These are phyloP conservation scores for Caenorhabditis macrosperma DNA, from an alignment of 2,888 invertebrate genomes.

Conservation along the genomic window DNA sequence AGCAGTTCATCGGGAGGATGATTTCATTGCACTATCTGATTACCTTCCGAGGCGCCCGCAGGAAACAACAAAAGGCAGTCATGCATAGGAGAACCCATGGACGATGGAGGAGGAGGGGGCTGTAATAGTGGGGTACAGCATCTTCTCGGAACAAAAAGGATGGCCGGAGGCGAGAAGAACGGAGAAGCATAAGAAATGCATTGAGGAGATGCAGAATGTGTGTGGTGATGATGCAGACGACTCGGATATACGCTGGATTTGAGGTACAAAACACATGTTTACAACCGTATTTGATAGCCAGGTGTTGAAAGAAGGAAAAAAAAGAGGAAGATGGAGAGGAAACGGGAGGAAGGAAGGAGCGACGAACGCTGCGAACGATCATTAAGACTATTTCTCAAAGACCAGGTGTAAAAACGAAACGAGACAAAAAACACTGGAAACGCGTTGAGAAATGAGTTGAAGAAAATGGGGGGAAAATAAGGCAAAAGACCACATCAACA, in stretches of 20 bases:
- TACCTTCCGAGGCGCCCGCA: background rate
- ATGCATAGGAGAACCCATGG: constrained; percentile 2
- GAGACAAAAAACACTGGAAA: background rate
- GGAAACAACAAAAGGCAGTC: constrained; percentile 18
- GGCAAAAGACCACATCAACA: background rate
- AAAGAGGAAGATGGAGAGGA: background rate
- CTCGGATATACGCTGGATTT: background rate
- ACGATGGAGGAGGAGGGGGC: background rate
- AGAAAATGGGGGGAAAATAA: background rate
- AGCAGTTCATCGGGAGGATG: background rate
- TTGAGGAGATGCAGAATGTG: constrained; percentile 9
- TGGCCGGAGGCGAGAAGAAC: constrained; percentile 22
- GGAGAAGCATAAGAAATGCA: constrained; percentile 42
- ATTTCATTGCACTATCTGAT: background rate
- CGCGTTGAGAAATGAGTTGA: background rate
- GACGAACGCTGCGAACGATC: background rate
- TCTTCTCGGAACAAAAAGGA: background rate
- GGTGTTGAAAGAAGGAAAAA: background rate
- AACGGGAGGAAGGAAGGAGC: background rate
- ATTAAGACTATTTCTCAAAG: background rate
- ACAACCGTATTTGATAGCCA: background rate
- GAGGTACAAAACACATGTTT: constrained; percentile 12
- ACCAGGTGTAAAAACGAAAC: background rate
- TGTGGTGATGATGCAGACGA: constrained; percentile 16
- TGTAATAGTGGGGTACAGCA: background rate